These are phyloP conservation scores for Moxostoma hubbsi DNA, from an alignment of 2,797 vertebrate species.

Conservation along the genomic window DNA sequence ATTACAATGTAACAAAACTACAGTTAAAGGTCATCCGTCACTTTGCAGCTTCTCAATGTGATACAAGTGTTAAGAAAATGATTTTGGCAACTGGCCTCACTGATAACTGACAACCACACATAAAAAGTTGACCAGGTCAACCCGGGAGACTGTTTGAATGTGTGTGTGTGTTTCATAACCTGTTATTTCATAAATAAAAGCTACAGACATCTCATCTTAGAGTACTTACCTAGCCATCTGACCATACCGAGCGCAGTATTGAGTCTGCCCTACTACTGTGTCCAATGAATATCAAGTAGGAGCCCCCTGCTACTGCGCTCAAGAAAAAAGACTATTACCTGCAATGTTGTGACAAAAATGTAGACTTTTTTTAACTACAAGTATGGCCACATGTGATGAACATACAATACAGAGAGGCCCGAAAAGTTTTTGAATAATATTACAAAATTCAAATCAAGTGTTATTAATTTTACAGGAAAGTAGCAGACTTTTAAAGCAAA, in stretches of 20 bases:
- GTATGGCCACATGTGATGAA: not conserved
- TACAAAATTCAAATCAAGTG: not conserved
- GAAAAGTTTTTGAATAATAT: too few species aligned
- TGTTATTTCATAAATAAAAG: conserved; percentile 37
- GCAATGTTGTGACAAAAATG: conserved; percentile 2
- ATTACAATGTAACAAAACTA: conserved; percentile 11
- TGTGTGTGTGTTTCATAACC: conserved; percentile 9
- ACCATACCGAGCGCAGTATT: conserved; percentile 20
- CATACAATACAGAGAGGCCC: too few species aligned
- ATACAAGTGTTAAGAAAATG: not conserved
- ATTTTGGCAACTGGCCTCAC: not conserved
- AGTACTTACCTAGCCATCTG: conserved; percentile 27
- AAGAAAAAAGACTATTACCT: not conserved
- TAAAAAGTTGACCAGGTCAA: not conserved
- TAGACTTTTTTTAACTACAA: not conserved
- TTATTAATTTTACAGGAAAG: too few species aligned
- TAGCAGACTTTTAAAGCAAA: not conserved
- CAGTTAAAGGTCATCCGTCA: not conserved
- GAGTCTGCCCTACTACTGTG: conserved; percentile 29
- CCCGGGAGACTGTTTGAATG: not conserved
- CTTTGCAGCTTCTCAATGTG: not conserved
- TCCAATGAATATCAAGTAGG: conserved; percentile 47
- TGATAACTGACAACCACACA: not conserved
- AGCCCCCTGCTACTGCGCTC: conserved; percentile 11
- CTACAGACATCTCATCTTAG: conserved; percentile 36